Evolutionary conservation across 2,113 vertebrate genomes (phyloP), one percentile per base, ranked within the genome.

Genomic region (Platanista minor): DNA sequence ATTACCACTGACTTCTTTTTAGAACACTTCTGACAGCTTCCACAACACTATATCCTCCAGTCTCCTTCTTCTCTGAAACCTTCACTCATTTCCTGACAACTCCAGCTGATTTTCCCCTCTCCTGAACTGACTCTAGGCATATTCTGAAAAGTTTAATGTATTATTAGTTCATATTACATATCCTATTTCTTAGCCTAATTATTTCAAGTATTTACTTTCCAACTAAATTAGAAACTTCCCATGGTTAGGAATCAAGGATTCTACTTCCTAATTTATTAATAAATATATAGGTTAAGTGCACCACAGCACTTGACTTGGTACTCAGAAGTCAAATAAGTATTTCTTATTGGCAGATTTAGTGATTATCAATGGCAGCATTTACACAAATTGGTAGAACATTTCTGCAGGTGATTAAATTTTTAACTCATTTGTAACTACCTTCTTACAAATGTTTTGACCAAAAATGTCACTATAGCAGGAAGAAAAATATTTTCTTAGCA

Each of bases 401-500:
- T 88, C 36, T 87, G 2, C n/a, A 52, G 21, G 29, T 78, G 54
- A 46, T 46, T 91, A 64, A 54, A 83, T 43, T 57, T 77, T 89
- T 36, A 88, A 87, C 59, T 95, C 31, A 94, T 74, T 83, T 87
- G 7, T 92, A 92, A 78, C 6, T 29, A 33, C 17, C n/a, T 83
- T 61, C 14, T 49, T 90, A 69, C 12, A 81, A 67, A 85, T 81
- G 13, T 77, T 62, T 74, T 95, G 15, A 86, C 66, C 5, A 89
- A 91, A 87, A 88, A 87, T 54, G 25, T 85, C 14, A 59, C 23
- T 43, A 72, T 4, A 92, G n/a, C 25, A 87, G n/a, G 41, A 90
- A 84, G 12, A 87, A 94, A 95, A 54, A 31, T 75, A 43, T 61
- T 95, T 93, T 80, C 41, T 93, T 75, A 69, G 21, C 31, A 93